Evolutionary conservation across 2,888 invertebrate genomes (phyloP).

Genomic region (Zaprionus obscuricornis): DNA sequence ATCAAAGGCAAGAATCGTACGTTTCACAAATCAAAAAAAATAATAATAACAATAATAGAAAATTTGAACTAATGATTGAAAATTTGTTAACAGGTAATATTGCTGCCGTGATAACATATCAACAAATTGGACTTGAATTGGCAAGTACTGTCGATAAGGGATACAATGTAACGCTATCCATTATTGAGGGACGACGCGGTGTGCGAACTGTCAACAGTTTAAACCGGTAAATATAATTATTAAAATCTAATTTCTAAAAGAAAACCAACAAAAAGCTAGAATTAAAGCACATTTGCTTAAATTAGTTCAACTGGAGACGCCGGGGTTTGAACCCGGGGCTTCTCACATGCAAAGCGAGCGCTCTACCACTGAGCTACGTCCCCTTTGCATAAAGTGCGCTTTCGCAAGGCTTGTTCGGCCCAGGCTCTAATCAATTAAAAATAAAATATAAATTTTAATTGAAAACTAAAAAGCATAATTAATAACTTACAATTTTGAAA

Average conservation of each 20-base stretch:
- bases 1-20: slow-evolving; percentile 88
- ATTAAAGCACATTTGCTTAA: background rate
- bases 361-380: slow-evolving; percentile 81
- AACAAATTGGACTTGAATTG: slow-evolving; percentile 90
- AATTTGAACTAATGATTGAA: background rate
- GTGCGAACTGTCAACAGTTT: slow-evolving; percentile 87
- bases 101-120: slow-evolving; percentile 92
- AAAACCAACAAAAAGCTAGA: background rate
- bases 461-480: too few species aligned
- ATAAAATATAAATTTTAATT: background rate
- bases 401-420: too few species aligned
- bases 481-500: too few species aligned
- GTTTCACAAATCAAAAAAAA: slow-evolving; percentile 76
- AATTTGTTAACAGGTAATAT: slow-evolving; percentile 87
- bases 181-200: slow-evolving; percentile 87
- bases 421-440: too few species aligned
- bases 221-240: slow-evolving; percentile 87
- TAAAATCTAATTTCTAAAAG: background rate
- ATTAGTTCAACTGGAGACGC: slow-evolving; percentile 55
- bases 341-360: slow-evolving; percentile 81
- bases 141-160: slow-evolving; percentile 88
- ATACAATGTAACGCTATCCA: slow-evolving; percentile 87
- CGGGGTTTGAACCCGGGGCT: slow-evolving; percentile 81
- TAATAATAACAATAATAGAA: background rate
- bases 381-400: too few species aligned